Evolutionary conservation across 2,888 invertebrate genomes (phyloP), one percentile per base, ranked within the genome.

Genomic region (Ariolimax columbianus): DNA sequence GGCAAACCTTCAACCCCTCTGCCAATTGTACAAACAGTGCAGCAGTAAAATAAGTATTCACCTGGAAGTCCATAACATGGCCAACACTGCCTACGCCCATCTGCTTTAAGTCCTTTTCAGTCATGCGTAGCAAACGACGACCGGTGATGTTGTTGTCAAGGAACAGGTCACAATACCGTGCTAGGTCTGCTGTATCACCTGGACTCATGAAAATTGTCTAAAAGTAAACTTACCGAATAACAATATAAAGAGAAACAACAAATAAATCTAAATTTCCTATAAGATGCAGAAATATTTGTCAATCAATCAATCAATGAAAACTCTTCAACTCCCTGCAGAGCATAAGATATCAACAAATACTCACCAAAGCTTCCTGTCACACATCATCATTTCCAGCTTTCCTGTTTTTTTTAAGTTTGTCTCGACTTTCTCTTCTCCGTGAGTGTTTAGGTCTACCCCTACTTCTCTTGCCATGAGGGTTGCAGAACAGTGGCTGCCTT

Each of bases 61-160:
- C 94, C 89, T 90, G 90, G 36, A 94, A 85, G 78, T 93, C 93
- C 78, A 92, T 88, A 59, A 91, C 89, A 87, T 94, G 94, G 0
- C 94, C 94, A 7, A 93, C 88, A 36, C 94, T 93, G 14, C 83
- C 86, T 33, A 94, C 91, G 33, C 94, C 94, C 87, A 94, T 91
- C 68, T 90, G 89, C 70, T 88, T 89, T 9, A 94, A 90, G 86
- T 94, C 93, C 30, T 91, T 90, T 66, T 92, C 91, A 0, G 90
- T 90, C 83, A 94, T 89, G 63, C 90, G 88, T 72, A 94, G 86
- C 40, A 94, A 89, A 11, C 92, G 90, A 43, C 92, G 90, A 0
- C 94, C 94, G 30, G 91, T 93, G 70, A 94, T 94, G 89, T 94
- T 92, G 81, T 94, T 91, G 26, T 90, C 87, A 7, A 92, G 86